These are phyloP conservation scores for Saguinus oedipus DNA, from an alignment of 2,797 vertebrate species.

Conservation along the genomic window DNA sequence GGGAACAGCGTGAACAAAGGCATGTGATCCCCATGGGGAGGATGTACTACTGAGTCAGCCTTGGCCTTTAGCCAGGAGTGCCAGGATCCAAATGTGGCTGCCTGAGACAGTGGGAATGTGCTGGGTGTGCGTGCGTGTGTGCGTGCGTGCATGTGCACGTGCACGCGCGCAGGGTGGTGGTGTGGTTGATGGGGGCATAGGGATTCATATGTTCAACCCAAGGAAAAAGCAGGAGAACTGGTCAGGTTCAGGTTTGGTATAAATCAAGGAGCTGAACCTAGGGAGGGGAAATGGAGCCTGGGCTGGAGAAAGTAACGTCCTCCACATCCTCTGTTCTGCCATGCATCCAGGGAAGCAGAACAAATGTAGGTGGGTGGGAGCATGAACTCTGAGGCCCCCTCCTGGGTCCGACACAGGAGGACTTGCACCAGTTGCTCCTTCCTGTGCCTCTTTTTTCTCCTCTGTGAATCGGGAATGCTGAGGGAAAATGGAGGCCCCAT, in stretches of 20 bases:
- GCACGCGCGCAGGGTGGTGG: rapidly evolving
- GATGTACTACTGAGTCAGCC: not conserved
- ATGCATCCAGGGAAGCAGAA: not conserved
- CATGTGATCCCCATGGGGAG: rapidly evolving
- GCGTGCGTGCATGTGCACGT: no score
- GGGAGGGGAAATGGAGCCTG: not conserved
- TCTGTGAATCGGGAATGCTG: not conserved
- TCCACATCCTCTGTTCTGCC: not conserved
- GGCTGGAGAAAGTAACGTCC: rapidly evolving
- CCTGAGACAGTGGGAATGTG: not conserved
- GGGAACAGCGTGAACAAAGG: not conserved
- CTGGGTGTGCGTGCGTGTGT: not conserved
- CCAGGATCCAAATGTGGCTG: not conserved
- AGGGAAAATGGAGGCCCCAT: not conserved
- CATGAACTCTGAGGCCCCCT: not conserved
- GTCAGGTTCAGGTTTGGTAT: not conserved
- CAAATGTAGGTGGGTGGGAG: rapidly evolving
- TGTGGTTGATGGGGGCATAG: not conserved
- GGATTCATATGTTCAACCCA: not conserved
- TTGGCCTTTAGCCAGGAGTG: not conserved
- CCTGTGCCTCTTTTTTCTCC: not conserved
- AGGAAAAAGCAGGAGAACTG: not conserved
- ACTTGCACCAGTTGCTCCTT: not conserved
- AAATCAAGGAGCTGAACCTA: not conserved
- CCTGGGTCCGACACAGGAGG: not conserved